phyloP scores from a whole-genome alignment of 1,140 invertebrate species.

The Eupeodes corollae region DNA sequence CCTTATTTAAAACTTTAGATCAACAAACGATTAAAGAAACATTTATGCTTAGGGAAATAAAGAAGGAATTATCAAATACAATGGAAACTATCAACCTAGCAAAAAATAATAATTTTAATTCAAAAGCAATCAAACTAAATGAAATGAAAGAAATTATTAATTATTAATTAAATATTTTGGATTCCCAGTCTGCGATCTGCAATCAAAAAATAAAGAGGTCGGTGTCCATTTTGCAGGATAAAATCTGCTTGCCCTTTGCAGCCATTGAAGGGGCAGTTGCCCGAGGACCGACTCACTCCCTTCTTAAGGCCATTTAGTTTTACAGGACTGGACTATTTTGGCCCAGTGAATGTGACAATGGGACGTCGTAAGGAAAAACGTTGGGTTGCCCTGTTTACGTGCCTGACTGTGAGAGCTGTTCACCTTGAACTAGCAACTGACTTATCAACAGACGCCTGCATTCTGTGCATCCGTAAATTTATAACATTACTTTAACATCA shows the following conservation, averaged over 20 bases:
- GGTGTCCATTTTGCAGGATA: background rate
- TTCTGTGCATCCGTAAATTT: constrained; percentile 16
- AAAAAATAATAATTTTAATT: no score
- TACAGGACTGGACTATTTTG: no score
- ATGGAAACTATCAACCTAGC: no score
- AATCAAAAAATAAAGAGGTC: background rate
- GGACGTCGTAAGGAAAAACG: constrained; percentile 18
- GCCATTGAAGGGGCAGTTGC: constrained; percentile 28
- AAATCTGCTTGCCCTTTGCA: background rate
- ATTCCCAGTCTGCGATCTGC: constrained; percentile 4
- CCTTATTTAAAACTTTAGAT: no score
- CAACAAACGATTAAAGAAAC: no score
- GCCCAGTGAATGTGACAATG: constrained; percentile 18
- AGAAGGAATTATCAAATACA: no score
- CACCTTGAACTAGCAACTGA: constrained; percentile 19
- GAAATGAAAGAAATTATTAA: no score
- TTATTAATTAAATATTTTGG: constrained; percentile 12
- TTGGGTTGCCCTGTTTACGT: constrained; percentile 27
- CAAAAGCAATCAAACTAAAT: no score
- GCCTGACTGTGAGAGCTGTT: constrained; percentile 16
- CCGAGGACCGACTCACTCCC: constrained; percentile 14
- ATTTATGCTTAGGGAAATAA: no score
- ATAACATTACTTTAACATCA: no score
- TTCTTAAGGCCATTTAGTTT: constrained; percentile 11
- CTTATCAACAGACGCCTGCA: constrained; percentile 13